Percentiles rank a stretch among this genome's conserved stretches.
phyloP scores from a whole-genome alignment of 2,113 vertebrate species.

The Sander lucioperca region DNA sequence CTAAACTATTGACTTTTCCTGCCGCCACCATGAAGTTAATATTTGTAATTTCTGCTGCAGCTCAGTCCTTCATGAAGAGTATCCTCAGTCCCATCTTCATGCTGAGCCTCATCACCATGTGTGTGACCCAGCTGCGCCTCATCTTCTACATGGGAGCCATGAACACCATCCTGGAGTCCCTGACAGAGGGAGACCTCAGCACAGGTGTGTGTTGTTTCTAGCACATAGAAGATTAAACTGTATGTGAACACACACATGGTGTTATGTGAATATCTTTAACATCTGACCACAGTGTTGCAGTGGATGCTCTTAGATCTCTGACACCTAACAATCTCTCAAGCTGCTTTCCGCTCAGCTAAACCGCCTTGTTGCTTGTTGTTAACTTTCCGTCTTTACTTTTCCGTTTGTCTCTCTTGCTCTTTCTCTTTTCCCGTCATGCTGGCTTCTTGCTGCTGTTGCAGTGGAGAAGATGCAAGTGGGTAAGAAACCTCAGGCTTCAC shows the following conservation, averaged over 20 bases:
- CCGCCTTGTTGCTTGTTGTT: slow-evolving; percentile 36
- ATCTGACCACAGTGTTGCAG: not conserved
- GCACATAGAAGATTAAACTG: not conserved
- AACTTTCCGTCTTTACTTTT: slow-evolving; percentile 56
- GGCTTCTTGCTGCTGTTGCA: slow-evolving; percentile 79
- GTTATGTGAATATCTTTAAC: slow-evolving; percentile 14
- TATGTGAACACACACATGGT: not conserved
- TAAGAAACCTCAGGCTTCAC: slow-evolving; percentile 67
- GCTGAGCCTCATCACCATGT: slow-evolving; percentile 98
- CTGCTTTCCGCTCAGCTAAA: slow-evolving; percentile 41
- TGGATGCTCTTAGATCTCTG: not conserved
- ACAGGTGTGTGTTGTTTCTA: slow-evolving; percentile 82
- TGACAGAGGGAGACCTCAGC: slow-evolving; percentile 86
- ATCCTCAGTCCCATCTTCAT: slow-evolving; percentile 96
- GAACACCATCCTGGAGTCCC: slow-evolving; percentile 94
- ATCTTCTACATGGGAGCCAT: slow-evolving; percentile 99
- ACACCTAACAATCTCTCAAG: not conserved
- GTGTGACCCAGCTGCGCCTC: slow-evolving; percentile 95
- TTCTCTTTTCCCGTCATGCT: slow-evolving; percentile 57
- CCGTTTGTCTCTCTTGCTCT: slow-evolving; percentile 27
- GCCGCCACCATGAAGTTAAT: no score
- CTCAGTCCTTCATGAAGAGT: slow-evolving; percentile 93
- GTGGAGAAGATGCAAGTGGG: slow-evolving; percentile 84
- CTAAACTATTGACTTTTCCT: no score
- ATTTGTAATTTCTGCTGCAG: slow-evolving; percentile 54